Evolutionary conservation across 2,888 invertebrate genomes (phyloP).

Genomic region (Carcina quercana): DNA sequence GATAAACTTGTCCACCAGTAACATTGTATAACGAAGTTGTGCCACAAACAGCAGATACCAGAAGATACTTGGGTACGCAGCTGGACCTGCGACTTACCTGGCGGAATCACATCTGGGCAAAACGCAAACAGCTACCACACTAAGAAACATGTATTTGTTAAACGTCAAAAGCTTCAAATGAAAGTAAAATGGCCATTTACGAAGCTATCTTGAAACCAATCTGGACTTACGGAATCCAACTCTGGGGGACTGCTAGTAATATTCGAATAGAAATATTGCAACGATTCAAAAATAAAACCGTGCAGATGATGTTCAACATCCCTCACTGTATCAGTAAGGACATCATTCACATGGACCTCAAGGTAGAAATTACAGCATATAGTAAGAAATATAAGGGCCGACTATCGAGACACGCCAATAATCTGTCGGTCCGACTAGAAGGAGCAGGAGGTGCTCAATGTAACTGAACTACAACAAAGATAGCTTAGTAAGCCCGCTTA

Average conservation of each 20-base stretch:
- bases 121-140: neutral
- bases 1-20: conserved; percentile 5
- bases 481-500: too few species aligned
- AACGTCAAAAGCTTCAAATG: neutral
- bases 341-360: conserved; percentile 2
- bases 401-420: neutral
- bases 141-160: neutral
- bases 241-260: conserved; percentile 8
- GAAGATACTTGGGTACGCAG: conserved; percentile 7
- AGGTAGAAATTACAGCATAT: neutral
- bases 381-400: neutral
- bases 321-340: conserved; percentile 6
- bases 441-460: too few species aligned
- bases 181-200: conserved; percentile 5
- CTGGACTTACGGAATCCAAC: conserved; percentile 10
- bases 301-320: conserved; percentile 5
- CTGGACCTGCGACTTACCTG: conserved; percentile 6
- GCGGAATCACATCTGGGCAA: conserved; percentile 5
- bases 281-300: conserved; percentile 5
- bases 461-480: too few species aligned
- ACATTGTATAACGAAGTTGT: conserved; percentile 1
- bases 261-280: conserved; percentile 5
- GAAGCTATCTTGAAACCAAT: conserved; percentile 9
- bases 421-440: too few species aligned
- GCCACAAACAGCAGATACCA: conserved; percentile 1